Conservation (phyloP, 2,888 invertebrate species). For the Metellina segmentata region DNA sequence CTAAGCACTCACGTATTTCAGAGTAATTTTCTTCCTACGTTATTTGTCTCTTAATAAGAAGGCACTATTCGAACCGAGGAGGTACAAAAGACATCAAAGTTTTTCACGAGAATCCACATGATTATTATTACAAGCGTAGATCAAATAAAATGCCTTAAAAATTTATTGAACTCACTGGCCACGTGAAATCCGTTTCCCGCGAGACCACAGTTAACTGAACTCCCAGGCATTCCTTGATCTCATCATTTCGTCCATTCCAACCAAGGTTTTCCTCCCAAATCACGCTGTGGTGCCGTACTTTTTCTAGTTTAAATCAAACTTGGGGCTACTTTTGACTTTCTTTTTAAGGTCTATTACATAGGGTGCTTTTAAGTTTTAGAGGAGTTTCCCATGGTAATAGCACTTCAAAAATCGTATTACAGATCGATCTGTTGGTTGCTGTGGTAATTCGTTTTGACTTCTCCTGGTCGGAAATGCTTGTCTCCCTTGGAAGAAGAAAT, state of each 20-base stretch:
- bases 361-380: slow-evolving; percentile 50
- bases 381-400: slow-evolving; percentile 67
- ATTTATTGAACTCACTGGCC: slow-evolving; percentile 47
- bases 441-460: slow-evolving; percentile 71
- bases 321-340: slow-evolving; percentile 47
- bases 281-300: slow-evolving; percentile 21
- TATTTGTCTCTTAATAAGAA: background rate
- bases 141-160: slow-evolving; percentile 51
- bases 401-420: slow-evolving; percentile 67
- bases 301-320: slow-evolving; percentile 63
- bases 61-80: background rate
- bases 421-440: slow-evolving; percentile 70
- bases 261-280: background rate
- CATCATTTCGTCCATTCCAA: slow-evolving; percentile 47
- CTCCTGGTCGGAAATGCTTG: slow-evolving; percentile 38
- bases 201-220: slow-evolving; percentile 32
- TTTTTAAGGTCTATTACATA: slow-evolving; percentile 58
- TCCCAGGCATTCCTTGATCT: slow-evolving; percentile 20
- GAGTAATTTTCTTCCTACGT: too few species aligned
- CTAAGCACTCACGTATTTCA: too few species aligned
- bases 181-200: slow-evolving; percentile 1
- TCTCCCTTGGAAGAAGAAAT: slow-evolving; percentile 35
- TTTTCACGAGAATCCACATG: slow-evolving; percentile 20
- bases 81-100: background rate
- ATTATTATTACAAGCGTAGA: background rate